Conservation (phyloP, 1,140 invertebrate species). For the Panulirus ornatus region DNA sequence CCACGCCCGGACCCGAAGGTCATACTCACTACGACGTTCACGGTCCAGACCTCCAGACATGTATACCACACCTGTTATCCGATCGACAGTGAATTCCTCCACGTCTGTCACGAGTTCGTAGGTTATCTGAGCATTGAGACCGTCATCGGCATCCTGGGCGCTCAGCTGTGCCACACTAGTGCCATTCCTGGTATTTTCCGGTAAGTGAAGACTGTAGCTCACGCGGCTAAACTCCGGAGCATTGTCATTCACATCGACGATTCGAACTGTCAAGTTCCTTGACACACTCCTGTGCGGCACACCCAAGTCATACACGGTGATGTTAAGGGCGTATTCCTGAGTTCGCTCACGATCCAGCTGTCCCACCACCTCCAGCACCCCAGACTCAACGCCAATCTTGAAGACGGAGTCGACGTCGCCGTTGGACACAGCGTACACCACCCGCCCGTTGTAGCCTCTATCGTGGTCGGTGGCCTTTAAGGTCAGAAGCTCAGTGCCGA, state of each 20-base stretch:
- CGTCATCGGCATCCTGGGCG: constrained; percentile 80
- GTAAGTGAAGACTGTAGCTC: constrained; percentile 78
- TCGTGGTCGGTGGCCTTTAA: constrained; percentile 84
- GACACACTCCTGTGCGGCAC: constrained; percentile 88
- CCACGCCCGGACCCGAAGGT: constrained; percentile 88
- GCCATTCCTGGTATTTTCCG: constrained; percentile 79
- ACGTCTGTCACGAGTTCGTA: constrained; percentile 89
- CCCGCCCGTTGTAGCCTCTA: constrained; percentile 93
- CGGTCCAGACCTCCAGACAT: constrained; percentile 89
- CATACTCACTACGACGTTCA: constrained; percentile 90
- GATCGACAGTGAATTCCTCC: constrained; percentile 90
- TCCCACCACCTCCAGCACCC: constrained; percentile 90
- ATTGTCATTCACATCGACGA: constrained; percentile 80
- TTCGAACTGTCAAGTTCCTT: constrained; percentile 84
- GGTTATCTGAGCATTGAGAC: constrained; percentile 87
- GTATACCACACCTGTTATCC: constrained; percentile 86
- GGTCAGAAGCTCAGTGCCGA: constrained; percentile 57
- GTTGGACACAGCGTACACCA: constrained; percentile 91
- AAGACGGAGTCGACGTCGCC: constrained; percentile 94
- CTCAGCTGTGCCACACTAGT: constrained; percentile 79
- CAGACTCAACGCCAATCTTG: constrained; percentile 90
- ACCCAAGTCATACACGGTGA: constrained; percentile 93
- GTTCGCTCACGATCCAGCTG: constrained; percentile 92
- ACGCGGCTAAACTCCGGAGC: constrained; percentile 80
- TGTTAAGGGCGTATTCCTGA: constrained; percentile 89